Evolutionary conservation across 2,888 invertebrate species (phyloP), one percentile per base, ranked within the genome.

Genomic region (Cremastinae sp.): DNA sequence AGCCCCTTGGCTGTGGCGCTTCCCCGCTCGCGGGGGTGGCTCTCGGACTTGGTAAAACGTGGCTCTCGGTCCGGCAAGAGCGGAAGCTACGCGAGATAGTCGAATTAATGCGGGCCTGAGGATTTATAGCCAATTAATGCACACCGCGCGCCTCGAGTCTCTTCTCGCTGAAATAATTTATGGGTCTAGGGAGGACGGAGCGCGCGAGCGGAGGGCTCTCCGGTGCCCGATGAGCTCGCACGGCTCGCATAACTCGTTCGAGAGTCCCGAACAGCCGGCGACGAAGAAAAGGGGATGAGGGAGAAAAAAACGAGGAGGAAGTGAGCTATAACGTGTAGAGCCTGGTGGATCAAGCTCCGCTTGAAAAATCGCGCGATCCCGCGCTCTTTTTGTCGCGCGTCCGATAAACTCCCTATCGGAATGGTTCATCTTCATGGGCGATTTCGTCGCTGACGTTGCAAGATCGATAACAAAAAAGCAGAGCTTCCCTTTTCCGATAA

Each of bases 51-150:
- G n/a, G n/a, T n/a, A n/a, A n/a, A n/a, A n/a, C n/a, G n/a, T 70
- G 53, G 56, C 62, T 66, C 69, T 55, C 41, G 58, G 66, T 75
- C 80, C 64, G 75, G 70, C 56, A 58, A 78, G 43, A 75, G 69
- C 80, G 80, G 80, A 81, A 81, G 80, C 82, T 81, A 80, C 75
- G 75, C 73, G 79, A 84, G 84, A 85, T 85, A 83, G 85, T 80
- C 83, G 83, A 82, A 86, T 87, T 85, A 85, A 87, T 83, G 82
- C 81, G 81, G 66, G 74, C 79, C 56, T 68, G 74, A 64, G 79
- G 84, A 87, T 87, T 87, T 87, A 86, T 82, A 83, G 84, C 78
- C 85, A 83, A 86, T 86, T 86, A 86, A 87, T 84, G 83, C 84
- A 82, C 83, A 82, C 83, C 82, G 79, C n/a, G n/a, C n/a, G n/a